A percentile compares a stretch with the other conserved stretches of the same genome.
Conservation (phyloP, 2,888 invertebrate genomes). For the Cordylochernes scorpioides region DNA sequence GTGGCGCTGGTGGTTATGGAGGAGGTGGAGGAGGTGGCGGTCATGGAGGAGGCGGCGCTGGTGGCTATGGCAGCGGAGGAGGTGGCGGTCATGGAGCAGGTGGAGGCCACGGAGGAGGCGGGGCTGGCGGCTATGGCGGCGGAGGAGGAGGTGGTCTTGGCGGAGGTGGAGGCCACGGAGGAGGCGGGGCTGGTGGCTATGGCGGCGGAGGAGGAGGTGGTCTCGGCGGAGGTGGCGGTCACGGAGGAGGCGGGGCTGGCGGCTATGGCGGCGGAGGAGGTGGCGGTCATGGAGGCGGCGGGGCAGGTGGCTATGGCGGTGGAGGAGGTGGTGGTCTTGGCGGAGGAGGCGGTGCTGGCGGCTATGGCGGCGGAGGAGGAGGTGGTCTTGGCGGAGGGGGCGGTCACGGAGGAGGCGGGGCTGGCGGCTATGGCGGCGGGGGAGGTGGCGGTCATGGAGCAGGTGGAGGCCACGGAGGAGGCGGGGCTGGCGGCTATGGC, state of each 20-base stretch:
- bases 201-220: too few species aligned
- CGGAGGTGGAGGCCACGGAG: too few species aligned
- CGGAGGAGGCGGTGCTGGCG: neutral
- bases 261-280: neutral
- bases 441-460: neutral
- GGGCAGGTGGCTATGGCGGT: neutral
- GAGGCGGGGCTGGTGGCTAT: too few species aligned
- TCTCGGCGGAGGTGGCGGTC: slow-evolving; percentile 1
- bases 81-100: too few species aligned
- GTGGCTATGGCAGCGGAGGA: too few species aligned
- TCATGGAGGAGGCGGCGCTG: neutral
- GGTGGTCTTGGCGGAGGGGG: neutral
- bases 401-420: neutral
- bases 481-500: slow-evolving; percentile 2
- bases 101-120: too few species aligned
- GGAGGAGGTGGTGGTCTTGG: neutral
- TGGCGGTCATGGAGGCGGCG: neutral
- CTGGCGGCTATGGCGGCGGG: slow-evolving; percentile 1
- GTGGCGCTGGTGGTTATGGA: neutral
- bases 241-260: neutral
- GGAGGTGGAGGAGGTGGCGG: neutral
- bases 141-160: too few species aligned
- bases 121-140: too few species aligned
- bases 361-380: neutral
- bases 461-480: neutral